Percentiles rank a stretch among this genome's conserved stretches.
Conservation (phyloP, 2,797 vertebrate species). For the Dryobates pubescens region DNA sequence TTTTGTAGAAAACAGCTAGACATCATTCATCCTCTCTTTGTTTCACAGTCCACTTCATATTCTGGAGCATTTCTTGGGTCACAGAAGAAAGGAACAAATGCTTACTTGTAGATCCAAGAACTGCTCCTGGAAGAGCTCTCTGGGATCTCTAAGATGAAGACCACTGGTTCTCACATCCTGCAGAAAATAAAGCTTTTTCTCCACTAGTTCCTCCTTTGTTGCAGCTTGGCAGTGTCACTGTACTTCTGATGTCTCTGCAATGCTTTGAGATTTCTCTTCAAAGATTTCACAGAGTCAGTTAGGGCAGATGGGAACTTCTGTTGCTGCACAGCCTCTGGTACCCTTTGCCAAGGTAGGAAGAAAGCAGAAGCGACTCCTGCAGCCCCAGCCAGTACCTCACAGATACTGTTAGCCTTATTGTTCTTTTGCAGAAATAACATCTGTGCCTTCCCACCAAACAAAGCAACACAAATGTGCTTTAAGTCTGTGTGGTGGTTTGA, state of each 20-base stretch:
- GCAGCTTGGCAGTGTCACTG: background rate
- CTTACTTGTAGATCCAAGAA: background rate
- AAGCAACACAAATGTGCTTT: background rate
- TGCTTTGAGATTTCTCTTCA: slow-evolving; percentile 23
- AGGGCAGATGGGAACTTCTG: background rate
- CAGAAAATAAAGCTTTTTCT: background rate
- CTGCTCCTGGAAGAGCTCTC: background rate
- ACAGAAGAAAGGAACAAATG: background rate
- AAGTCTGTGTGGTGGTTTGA: too few relatives aligned
- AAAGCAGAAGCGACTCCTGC: background rate
- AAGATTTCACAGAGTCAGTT: background rate
- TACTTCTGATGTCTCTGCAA: background rate
- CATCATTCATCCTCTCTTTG: background rate
- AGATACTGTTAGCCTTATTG: background rate
- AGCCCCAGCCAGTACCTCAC: background rate
- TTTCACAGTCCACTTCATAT: background rate
- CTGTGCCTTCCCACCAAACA: background rate
- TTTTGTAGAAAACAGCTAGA: too few relatives aligned
- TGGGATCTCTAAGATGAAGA: background rate
- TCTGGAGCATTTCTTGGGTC: background rate
- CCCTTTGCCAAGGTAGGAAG: background rate
- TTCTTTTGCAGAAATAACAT: background rate
- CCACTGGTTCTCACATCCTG: background rate
- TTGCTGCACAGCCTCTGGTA: background rate
- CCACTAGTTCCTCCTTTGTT: background rate